Evolutionary conservation across 2,113 vertebrate species (phyloP), one percentile per base, ranked within the genome.

Genomic region (Stigmatopora argus): DNA sequence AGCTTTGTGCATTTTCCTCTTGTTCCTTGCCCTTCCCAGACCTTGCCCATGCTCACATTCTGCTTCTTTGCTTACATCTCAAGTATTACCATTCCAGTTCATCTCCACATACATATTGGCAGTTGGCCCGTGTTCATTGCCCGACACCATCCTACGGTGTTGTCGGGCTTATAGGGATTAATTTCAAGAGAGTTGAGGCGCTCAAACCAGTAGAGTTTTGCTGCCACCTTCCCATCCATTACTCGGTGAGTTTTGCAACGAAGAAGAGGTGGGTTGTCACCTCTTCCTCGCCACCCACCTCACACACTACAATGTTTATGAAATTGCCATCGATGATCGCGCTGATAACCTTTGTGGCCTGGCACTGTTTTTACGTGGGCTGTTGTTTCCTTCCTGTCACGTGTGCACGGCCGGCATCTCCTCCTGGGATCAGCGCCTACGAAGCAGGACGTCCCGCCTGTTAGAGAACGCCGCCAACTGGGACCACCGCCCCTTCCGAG

Each of bases 1-100:
- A n/a, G n/a, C 38, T 12, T 14, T 41, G 21, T 45, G 59, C 14
- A 62, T 21, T 7, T 57, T 57, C 26, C 55, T 35, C 5, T 57
- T 57, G 55, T 57, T 18, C 7, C 9, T 34, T 57, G 55, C 44
- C 45, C 45, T 11, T 52, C 18, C 17, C 75, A 64, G 77, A 70
- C n/a, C 77, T 66, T 55, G 78, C 61, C 17, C 48, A 49, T 49
- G 48, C 18, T 49, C 18, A 49, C 17, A n/a, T 49, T 15, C 48
- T 48, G n/a, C 45, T 14, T 18, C 15, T 49, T 17, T 18, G 48
- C 48, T 49, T 8, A 15, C 17, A 7, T 49, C 15, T 7, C 18
- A 17, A 17, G 11, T 18, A 18, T 49, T 49, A 49, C 14, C 46
- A 17, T 18, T 15, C 14, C 13, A 48, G 14, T 48, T 13, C 14